Conservation (phyloP, 2,113 vertebrate genomes). For the Ceyx margarethae region DNA sequence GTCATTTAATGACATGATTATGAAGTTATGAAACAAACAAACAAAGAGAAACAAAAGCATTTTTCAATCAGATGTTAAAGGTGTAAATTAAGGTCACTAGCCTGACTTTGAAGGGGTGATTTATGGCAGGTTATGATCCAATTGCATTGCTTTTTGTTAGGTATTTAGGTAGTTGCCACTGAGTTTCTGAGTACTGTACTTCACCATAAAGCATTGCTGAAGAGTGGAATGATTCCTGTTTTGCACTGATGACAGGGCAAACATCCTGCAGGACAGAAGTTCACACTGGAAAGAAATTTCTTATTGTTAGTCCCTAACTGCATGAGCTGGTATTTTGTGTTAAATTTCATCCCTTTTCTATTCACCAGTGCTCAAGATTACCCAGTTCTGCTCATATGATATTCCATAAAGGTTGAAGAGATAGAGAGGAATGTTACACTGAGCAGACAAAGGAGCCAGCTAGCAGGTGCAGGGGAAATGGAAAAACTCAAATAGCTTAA, state of each 20-base stretch:
- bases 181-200: neutral
- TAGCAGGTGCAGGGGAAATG: neutral
- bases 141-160: neutral
- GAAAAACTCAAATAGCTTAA: constrained; percentile 43
- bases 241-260: neutral
- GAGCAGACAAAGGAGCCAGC: neutral
- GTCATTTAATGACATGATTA: neutral
- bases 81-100: neutral
- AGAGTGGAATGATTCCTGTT: neutral
- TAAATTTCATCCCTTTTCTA: neutral
- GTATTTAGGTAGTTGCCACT: neutral
- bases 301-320: neutral
- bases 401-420: neutral
- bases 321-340: neutral
- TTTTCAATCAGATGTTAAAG: neutral
- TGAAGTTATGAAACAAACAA: neutral
- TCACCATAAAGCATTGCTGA: neutral
- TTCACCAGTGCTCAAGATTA: neutral
- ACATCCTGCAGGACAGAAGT: neutral
- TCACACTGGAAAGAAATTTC: neutral
- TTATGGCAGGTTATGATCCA: neutral
- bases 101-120: neutral
- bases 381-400: neutral
- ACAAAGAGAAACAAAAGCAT: neutral
- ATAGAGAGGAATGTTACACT: neutral